Base-by-base conservation (phyloP, 2,797 vertebrate species). In the Sebastes vulpes region DNA sequence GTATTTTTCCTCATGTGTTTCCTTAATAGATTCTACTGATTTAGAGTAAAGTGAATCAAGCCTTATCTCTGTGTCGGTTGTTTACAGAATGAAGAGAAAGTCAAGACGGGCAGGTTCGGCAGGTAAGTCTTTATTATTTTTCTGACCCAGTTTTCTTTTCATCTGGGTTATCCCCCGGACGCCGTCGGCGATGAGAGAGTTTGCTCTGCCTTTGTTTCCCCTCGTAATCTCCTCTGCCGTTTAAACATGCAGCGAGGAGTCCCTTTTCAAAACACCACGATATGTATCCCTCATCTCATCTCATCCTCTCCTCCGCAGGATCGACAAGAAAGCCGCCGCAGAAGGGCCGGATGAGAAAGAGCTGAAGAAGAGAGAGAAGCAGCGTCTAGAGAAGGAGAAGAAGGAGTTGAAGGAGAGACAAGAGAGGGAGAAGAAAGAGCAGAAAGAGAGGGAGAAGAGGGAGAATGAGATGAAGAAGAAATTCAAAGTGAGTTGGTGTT, bases 341-440 rank as follows among this genome's bases (percentile, higher is more conserved):
- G 94, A 88, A 4, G 86, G 90, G 21, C 90, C 72, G 0, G 94
- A 95, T 2, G 95, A 95, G 75, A 96, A 96, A 25, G 95, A 96
- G 70, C 84, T 92, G 82, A 96, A 95, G 46, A 96, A 96, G 85
- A 96, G 84, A 65, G 95, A 96, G 82, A 96, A 94, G 76, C 96
- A 95, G 64, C 90, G 93, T 0, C 64, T 94, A 81, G 93, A 96
- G n/a, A 96, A 93, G 78, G 94, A 96, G 83, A 95, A 92, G 85
- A 95, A 95, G 75, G 94, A 95, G 84, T 81, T 89, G 3, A 95
- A 93, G 81, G 94, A 95, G 86, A 91, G 88, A 12, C 92, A 92
- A 14, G 95, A 95, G 29, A 78, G 83, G 42, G 94, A 95, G 21
- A 95, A 91, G 73, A 95, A 92, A 54, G 94, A 94, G 86, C 94